phyloP scores from a whole-genome alignment of 2,888 invertebrate genomes.

The Drosophila barbarae region DNA sequence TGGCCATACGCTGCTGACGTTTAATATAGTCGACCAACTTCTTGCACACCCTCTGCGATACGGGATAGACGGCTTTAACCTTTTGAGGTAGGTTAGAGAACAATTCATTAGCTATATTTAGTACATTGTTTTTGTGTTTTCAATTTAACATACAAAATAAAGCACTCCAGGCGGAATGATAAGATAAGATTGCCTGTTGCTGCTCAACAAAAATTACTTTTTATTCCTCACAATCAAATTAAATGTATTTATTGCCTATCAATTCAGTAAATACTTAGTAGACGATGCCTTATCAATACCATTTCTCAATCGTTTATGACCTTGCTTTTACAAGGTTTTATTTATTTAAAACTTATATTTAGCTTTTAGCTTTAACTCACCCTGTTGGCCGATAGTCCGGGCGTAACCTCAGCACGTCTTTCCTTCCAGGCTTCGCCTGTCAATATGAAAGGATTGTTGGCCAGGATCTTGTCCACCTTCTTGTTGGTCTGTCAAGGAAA shows the following conservation, averaged over 20 bases:
- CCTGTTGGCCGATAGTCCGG: slow-evolving; percentile 81
- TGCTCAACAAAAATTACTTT: neutral
- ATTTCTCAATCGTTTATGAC: neutral
- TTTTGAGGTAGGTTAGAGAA: slow-evolving; percentile 29
- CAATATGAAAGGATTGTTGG: slow-evolving; percentile 80
- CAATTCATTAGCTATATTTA: neutral
- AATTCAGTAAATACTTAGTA: neutral
- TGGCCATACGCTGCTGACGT: slow-evolving; percentile 61
- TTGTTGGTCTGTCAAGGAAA: slow-evolving; percentile 64
- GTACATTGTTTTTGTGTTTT: neutral
- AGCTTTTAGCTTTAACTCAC: slow-evolving; percentile 58
- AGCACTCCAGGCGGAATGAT: neutral
- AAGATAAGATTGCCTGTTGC: neutral
- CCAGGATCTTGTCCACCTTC: slow-evolving; percentile 79
- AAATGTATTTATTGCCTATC: neutral
- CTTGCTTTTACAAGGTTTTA: neutral
- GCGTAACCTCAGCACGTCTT: slow-evolving; percentile 80
- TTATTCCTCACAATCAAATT: neutral
- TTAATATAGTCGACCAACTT: slow-evolving; percentile 79
- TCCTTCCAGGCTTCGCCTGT: slow-evolving; percentile 81
- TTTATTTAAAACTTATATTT: neutral
- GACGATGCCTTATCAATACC: neutral
- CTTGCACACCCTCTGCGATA: slow-evolving; percentile 79
- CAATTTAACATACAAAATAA: too few species aligned
- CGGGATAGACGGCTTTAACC: slow-evolving; percentile 80